These are phyloP conservation scores for Rhinogobio ventralis DNA, from an alignment of 2,797 vertebrate genomes.

Conservation along the genomic window DNA sequence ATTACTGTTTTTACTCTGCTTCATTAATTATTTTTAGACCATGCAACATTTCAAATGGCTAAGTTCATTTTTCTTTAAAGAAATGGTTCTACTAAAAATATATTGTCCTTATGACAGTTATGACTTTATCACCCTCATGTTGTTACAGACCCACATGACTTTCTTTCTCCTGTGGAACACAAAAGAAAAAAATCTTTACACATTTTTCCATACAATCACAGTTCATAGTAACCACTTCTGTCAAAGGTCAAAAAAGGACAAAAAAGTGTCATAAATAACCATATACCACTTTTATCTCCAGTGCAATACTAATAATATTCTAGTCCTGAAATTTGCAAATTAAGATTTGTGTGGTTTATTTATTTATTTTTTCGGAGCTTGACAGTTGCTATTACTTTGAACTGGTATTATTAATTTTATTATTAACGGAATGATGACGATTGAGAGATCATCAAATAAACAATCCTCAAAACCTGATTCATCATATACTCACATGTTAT, in stretches of 20 bases:
- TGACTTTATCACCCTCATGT: not conserved
- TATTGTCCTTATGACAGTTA: not conserved
- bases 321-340: not conserved
- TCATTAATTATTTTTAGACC: constrained; percentile 5
- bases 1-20: constrained; percentile 8
- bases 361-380: not conserved
- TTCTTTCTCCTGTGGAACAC: not conserved
- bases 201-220: not conserved
- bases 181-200: not conserved
- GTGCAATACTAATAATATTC: not conserved
- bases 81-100: not conserved
- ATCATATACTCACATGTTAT: not conserved
- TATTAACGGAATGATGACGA: not conserved
- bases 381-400: too few species aligned
- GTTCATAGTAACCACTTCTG: not conserved
- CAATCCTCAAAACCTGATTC: not conserved
- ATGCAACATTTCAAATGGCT: not conserved
- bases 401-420: too few species aligned
- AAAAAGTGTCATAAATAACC: not conserved
- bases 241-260: not conserved
- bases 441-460: not conserved
- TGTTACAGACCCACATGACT: not conserved
- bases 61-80: not conserved
- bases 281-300: not conserved
- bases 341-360: not conserved